phyloP scores from a whole-genome alignment of 2,113 vertebrate genomes.

The Epinephelus lanceolatus region DNA sequence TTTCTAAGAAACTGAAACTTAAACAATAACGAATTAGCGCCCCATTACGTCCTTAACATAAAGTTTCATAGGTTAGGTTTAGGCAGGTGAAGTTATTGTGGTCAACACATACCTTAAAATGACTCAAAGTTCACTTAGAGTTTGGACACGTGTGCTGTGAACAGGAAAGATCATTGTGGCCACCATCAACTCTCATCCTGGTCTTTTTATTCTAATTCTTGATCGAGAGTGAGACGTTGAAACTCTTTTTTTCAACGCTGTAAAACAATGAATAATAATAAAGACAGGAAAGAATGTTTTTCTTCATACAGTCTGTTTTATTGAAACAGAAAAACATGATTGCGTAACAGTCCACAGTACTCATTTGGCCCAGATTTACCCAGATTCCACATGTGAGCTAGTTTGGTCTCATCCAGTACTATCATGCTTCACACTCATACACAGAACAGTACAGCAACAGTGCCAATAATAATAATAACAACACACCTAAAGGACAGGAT shows the following conservation, averaged over 20 bases:
- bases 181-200: neutral
- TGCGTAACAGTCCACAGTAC: neutral
- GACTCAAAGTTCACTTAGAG: too few relatives aligned
- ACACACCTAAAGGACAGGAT: conserved; percentile 16
- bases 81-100: too few relatives aligned
- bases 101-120: too few relatives aligned
- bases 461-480: neutral
- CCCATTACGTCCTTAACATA: too few relatives aligned
- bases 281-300: neutral
- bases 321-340: conserved; percentile 10
- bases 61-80: too few relatives aligned
- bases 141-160: neutral
- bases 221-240: neutral
- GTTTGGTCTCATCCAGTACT: neutral
- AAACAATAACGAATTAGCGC: too few relatives aligned
- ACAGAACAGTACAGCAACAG: neutral
- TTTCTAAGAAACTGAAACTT: too few relatives aligned
- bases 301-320: conserved; percentile 2
- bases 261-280: neutral
- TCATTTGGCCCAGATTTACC: neutral
- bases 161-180: neutral
- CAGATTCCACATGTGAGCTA: neutral
- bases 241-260: neutral
- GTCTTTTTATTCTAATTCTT: neutral
- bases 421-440: conserved; percentile 16